phyloP scores from a whole-genome alignment of 2,797 vertebrate species.

The Rhyacichthys aspro region DNA sequence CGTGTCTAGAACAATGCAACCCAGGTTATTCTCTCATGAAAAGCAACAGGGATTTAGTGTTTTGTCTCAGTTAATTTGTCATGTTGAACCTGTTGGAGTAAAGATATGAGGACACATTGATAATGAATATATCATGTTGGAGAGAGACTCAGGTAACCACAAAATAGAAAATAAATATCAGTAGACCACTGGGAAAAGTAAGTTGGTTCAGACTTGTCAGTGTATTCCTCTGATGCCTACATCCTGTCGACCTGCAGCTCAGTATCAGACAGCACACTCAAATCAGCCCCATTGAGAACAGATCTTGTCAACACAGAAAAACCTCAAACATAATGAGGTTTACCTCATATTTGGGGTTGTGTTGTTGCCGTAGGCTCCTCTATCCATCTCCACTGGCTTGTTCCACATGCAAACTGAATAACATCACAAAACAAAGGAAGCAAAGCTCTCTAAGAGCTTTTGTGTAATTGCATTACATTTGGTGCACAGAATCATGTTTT shows the following conservation, averaged over 20 bases:
- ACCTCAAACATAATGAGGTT: constrained; percentile 33
- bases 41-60: not conserved
- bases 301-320: constrained; percentile 19
- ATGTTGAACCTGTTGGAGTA: not conserved
- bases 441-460: constrained; percentile 49
- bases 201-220: constrained; percentile 9
- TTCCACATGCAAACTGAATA: constrained; percentile 61
- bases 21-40: not conserved
- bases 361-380: constrained; percentile 36
- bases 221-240: not conserved
- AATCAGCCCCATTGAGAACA: constrained; percentile 5
- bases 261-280: not conserved
- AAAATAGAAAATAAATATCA: constrained; percentile 1
- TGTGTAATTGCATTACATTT: constrained; percentile 60
- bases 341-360: constrained; percentile 31
- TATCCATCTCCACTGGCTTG: constrained; percentile 43
- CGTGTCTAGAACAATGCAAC: not conserved
- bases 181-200: not conserved
- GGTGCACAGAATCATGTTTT: constrained; percentile 43
- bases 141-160: constrained; percentile 1
- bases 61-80: not conserved
- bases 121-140: not conserved
- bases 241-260: constrained; percentile 11
- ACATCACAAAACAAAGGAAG: constrained; percentile 61
- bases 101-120: not conserved